phyloP scores from a whole-genome alignment of 2,888 invertebrate species.

The Rapana venosa region DNA sequence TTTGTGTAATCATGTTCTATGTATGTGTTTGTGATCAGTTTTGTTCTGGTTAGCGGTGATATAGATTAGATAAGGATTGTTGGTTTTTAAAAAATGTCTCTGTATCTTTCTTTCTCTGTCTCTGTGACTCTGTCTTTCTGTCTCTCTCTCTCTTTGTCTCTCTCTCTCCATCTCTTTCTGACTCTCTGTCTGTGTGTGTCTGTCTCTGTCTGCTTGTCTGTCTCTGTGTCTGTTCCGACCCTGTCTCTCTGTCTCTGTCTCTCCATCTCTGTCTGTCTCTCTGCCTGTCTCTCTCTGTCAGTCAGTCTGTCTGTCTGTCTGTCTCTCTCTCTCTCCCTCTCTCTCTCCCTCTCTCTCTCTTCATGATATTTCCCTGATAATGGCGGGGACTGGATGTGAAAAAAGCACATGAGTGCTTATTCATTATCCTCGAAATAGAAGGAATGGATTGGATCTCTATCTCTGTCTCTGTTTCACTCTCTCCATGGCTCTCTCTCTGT shows the following conservation, averaged over 20 bases:
- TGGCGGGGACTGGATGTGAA: too few relatives aligned
- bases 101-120: not conserved
- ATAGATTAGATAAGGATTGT: too few relatives aligned
- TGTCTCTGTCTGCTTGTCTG: not conserved
- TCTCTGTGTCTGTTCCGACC: too few relatives aligned
- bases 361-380: too few relatives aligned
- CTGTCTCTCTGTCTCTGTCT: not conserved
- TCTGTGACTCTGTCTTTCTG: not conserved
- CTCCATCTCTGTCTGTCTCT: not conserved
- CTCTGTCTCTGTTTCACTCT: too few relatives aligned
- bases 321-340: not conserved
- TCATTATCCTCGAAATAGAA: too few relatives aligned
- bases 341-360: constrained; percentile 14
- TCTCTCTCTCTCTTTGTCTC: not conserved
- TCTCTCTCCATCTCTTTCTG: not conserved
- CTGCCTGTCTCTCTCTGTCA: not conserved
- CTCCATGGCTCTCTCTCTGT: too few relatives aligned
- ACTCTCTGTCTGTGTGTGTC: not conserved
- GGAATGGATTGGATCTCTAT: too few relatives aligned
- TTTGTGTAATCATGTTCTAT: too few relatives aligned
- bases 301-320: not conserved
- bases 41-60: too few relatives aligned
- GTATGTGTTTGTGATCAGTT: too few relatives aligned
- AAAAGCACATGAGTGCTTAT: too few relatives aligned
- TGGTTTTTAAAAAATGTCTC: not conserved